Evolutionary conservation across 2,888 invertebrate species (phyloP), one percentile per base, ranked within the genome.

Genomic region (Anticlea derivata): DNA sequence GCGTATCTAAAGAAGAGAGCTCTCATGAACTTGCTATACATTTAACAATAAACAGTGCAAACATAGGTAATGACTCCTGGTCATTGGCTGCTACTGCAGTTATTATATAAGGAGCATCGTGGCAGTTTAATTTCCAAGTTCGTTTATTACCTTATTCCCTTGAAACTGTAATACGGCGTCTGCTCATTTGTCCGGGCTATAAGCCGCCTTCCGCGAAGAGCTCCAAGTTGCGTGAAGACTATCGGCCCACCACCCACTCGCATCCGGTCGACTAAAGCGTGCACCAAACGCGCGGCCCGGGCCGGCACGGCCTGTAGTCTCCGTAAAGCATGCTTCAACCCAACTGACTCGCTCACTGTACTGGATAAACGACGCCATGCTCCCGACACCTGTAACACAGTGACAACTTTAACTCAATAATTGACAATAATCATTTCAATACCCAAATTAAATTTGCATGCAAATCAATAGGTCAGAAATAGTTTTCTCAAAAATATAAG

Each of bases 131-230:
- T n/a, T n/a, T n/a, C n/a, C n/a, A n/a, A n/a, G n/a, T n/a, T n/a
- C n/a, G n/a, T n/a, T n/a, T n/a, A n/a, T n/a, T 66, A 90, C 90
- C 91, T 82, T 24, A 91, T 86, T 13, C 91, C 91, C 60, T 89
- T 90, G 61, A 91, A 91, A 58, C 91, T 89, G 65, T 88, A 91
- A 55, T 89, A 91, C 0, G 85, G 80, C 1, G 76, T 83, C 59
- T 85, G 86, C 5, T 77, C 76, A 3, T 70, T 70, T 1, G 90
- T 90, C 55, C 90, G 75, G 0, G 91, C 81, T 6, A 83, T 66
- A 0, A 91, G 78, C 29, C 83, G 70, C n/a, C 91, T 73, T 0
- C 91, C 91, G 2, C 91, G 78, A 44, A 91, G 67, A 2, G 81
- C 69, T 5, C 91, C 91, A 1, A 85, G 68, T 43, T 73, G 68